These are phyloP conservation scores for Thunnus albacares DNA, from an alignment of 2,797 vertebrate genomes.

Conservation along the genomic window DNA sequence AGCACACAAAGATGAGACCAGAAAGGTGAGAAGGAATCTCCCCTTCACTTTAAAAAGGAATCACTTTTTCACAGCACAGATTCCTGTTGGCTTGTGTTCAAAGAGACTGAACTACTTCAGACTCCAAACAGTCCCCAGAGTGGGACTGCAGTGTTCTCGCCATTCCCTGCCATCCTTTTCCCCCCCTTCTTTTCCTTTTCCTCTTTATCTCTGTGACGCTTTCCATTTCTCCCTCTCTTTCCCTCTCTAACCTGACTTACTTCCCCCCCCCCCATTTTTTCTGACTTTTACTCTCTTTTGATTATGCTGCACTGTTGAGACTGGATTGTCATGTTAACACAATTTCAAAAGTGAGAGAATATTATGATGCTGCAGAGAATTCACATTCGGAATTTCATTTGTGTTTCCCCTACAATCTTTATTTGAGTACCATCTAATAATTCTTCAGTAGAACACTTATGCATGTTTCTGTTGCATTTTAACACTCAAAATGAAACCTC, in stretches of 20 bases:
- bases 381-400: slow-evolving; percentile 24
- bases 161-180: slow-evolving; percentile 33
- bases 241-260: slow-evolving; percentile 7
- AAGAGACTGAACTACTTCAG: slow-evolving; percentile 64
- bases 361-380: slow-evolving; percentile 40
- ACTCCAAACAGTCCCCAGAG: slow-evolving; percentile 73
- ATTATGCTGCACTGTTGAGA: slow-evolving; percentile 47
- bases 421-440: slow-evolving; percentile 26
- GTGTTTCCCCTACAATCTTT: slow-evolving; percentile 14
- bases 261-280: background rate
- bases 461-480: background rate
- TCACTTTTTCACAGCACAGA: slow-evolving; percentile 50
- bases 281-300: slow-evolving; percentile 32
- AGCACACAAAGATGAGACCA: slow-evolving; percentile 39
- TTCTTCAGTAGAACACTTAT: slow-evolving; percentile 28
- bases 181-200: slow-evolving; percentile 16
- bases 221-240: slow-evolving; percentile 1
- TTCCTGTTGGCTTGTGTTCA: slow-evolving; percentile 70
- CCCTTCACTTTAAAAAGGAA: slow-evolving; percentile 55
- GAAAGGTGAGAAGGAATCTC: slow-evolving; percentile 59
- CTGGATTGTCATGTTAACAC: slow-evolving; percentile 44
- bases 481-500: background rate
- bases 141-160: slow-evolving; percentile 60
- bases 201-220: slow-evolving; percentile 37
- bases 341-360: slow-evolving; percentile 49